Percentiles rank a stretch among this genome's conserved stretches.
Conservation (phyloP, 92 coral and sea anemone species). For the Isaurus tuberculatus region DNA sequence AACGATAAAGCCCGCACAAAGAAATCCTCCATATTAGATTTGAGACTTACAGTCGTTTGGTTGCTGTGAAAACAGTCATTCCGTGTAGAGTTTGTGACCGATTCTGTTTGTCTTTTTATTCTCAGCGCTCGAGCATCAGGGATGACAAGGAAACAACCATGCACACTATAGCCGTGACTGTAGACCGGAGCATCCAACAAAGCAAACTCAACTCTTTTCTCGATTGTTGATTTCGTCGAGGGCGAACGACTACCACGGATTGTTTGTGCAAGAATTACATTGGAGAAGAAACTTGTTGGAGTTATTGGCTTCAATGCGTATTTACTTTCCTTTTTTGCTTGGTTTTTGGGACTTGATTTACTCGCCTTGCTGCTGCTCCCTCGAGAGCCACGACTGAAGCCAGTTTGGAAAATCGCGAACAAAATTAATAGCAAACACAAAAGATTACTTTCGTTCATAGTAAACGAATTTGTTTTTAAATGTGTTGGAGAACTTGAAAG, state of each 20-base stretch:
- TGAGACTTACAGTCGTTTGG: not conserved
- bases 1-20: not conserved
- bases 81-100: not conserved
- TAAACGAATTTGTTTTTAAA: not conserved
- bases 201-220: not conserved
- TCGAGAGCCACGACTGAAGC: not conserved
- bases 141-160: slow-evolving; percentile 29
- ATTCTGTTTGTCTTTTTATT: slow-evolving; percentile 15
- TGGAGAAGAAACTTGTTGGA: slow-evolving; percentile 22
- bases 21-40: not conserved
- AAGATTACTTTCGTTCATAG: not conserved
- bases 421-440: not conserved
- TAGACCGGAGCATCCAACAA: slow-evolving; percentile 16
- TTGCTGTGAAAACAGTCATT: not conserved
- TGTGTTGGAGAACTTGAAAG: no score
- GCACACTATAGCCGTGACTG: slow-evolving; percentile 25
- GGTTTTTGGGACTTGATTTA: not conserved
- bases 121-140: slow-evolving; percentile 29
- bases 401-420: not conserved
- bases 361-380: not conserved
- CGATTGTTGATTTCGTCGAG: not conserved
- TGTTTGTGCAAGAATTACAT: slow-evolving; percentile 37
- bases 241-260: slow-evolving; percentile 10
- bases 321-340: not conserved
- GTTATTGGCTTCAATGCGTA: not conserved